Percentiles rank a stretch among this genome's conserved stretches.
Evolutionary conservation across 2,888 invertebrate genomes (phyloP).

Genomic region (Papilio demoleus): DNA sequence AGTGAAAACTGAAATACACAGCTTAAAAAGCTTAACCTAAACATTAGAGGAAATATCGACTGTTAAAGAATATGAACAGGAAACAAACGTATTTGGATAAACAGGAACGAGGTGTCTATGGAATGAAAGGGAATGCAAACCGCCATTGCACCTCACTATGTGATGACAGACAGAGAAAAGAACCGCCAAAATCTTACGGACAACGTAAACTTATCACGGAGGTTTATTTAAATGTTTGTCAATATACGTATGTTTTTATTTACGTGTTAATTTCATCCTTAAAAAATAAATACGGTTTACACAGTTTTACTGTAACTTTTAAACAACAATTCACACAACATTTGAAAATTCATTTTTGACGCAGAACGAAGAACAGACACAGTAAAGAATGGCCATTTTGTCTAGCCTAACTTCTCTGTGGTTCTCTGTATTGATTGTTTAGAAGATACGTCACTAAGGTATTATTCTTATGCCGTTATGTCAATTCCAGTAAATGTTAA

Average conservation of each 20-base stretch:
- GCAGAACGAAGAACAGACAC: too few species aligned
- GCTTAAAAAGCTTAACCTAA: neutral
- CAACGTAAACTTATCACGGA: neutral
- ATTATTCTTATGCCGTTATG: neutral
- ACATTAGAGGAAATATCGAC: conserved; percentile 11
- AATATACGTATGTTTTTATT: neutral
- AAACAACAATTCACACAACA: too few species aligned
- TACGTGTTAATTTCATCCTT: too few species aligned
- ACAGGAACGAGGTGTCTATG: conserved; percentile 17
- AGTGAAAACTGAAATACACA: neutral
- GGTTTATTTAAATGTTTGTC: neutral
- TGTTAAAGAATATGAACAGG: conserved; percentile 11
- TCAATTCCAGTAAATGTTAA: too few species aligned
- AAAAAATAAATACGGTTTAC: too few species aligned
- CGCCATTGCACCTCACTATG: conserved; percentile 20
- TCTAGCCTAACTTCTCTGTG: too few species aligned
- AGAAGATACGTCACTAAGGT: too few species aligned
- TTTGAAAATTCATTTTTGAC: too few species aligned
- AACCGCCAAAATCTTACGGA: neutral
- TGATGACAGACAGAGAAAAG: conserved; percentile 19
- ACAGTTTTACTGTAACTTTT: too few species aligned
- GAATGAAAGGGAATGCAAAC: conserved; percentile 26
- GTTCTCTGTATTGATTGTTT: too few species aligned
- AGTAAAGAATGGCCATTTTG: too few species aligned
- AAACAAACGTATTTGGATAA: conserved; percentile 10